A percentile compares a stretch with the other conserved stretches of the same genome.
phyloP scores from a whole-genome alignment of 2,113 vertebrate genomes.

The Mastomys natalensis region DNA sequence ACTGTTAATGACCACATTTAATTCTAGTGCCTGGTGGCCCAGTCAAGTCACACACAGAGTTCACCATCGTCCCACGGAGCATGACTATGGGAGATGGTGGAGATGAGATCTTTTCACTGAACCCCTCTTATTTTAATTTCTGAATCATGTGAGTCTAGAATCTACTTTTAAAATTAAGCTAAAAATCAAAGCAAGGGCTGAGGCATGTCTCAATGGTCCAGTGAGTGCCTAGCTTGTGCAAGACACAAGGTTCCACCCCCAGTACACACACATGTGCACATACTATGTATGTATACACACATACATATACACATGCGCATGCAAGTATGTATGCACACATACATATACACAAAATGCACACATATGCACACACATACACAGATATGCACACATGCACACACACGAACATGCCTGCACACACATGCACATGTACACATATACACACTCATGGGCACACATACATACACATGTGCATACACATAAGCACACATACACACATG shows the following conservation, averaged over 20 bases:
- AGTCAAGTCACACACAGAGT: neutral
- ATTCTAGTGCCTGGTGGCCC: neutral
- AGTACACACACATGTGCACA: no score
- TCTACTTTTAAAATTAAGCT: neutral
- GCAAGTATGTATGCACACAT: accelerated
- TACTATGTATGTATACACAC: accelerated
- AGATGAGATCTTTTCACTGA: neutral
- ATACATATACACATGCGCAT: accelerated
- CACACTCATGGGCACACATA: no score
- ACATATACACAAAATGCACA: no score
- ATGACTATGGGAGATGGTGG: neutral
- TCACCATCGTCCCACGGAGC: neutral
- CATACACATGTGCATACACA: no score
- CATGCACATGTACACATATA: no score
- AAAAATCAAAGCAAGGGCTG: neutral
- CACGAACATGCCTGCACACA: neutral
- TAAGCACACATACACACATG: neutral
- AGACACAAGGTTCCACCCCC: neutral
- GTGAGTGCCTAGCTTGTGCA: neutral
- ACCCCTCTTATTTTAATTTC: neutral
- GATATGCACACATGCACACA: neutral
- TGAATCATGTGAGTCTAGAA: neutral
- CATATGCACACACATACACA: accelerated
- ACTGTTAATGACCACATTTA: neutral
- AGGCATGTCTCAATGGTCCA: neutral